Evolutionary conservation across 2,888 invertebrate genomes (phyloP), one percentile per base, ranked within the genome.

Genomic region (Trichopoda pennipes): DNA sequence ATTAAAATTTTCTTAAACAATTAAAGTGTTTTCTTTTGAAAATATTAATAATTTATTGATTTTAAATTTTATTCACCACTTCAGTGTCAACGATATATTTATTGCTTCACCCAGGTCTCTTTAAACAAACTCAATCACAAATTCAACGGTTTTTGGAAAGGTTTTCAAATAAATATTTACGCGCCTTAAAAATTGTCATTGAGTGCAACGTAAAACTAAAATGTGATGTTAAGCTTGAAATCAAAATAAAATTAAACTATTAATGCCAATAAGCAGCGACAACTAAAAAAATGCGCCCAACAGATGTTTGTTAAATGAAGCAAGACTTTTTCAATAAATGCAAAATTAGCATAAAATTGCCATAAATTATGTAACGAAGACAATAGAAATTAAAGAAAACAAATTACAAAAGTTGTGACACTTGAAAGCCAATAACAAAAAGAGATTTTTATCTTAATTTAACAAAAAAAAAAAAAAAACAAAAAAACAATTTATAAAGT

Each of bases 281-380:
- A 44, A 1, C 28, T 7, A 28, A 28, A 8, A 28, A 55, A 21
- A 74, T 47, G 17, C 44, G 70, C 42, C 70, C 70, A 70, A 32
- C 70, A 63, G 56, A 32, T 60, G 72, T 51, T 60, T 55, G 17
- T 51, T 68, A 42, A 80, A 42, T 81, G 81, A 77, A 77, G 77
- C 81, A 81, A 68, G 64, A 64, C 80, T 23, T 28, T 28, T 28
- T 14, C 3, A 63, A 28, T 68, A 19, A 56, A 66, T 56, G 38
- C 42, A 49, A 64, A 72, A 81, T 77, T 81, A 60, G n/a, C 80
- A 81, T 81, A 72, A 76, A 64, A 76, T 17, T 76, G 70, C 66
- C 21, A 68, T 72, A 68, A 80, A 42, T 70, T 49, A 66, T 68
- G 49, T 10, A 9, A 44, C 17, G 51, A 66, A 66, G 44, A 69